A percentile compares a stretch with the other conserved stretches of the same genome.
phyloP scores from a whole-genome alignment of 2,113 vertebrate genomes.

The Pardalotus punctatus region DNA sequence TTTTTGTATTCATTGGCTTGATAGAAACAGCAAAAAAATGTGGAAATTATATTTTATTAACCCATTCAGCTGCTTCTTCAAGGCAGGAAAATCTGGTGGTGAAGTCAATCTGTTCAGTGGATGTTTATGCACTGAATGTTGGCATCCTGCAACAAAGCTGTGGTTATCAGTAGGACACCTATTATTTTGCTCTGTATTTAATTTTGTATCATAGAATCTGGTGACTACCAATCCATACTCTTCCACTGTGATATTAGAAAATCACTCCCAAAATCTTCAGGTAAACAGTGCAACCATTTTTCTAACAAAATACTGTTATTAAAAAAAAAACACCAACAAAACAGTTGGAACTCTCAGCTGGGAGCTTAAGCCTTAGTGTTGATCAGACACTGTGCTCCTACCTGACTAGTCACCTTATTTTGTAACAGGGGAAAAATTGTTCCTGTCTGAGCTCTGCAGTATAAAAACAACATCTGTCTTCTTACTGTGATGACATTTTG shows the following conservation, averaged over 20 bases:
- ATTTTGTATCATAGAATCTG: neutral
- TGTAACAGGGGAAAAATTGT: neutral
- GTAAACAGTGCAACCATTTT: neutral
- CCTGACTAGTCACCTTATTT: neutral
- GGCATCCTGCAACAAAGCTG: neutral
- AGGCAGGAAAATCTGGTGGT: neutral
- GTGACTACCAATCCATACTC: neutral
- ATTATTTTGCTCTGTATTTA: neutral
- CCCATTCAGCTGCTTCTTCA: neutral
- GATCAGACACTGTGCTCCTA: neutral
- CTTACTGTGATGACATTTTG: neutral
- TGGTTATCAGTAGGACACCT: neutral
- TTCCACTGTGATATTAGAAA: accelerated
- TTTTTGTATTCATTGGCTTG: neutral
- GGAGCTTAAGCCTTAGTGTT: neutral
- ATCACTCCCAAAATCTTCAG: neutral
- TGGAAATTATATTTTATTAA: neutral
- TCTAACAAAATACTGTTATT: neutral
- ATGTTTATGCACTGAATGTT: neutral
- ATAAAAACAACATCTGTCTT: neutral
- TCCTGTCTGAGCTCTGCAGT: neutral
- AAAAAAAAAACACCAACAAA: neutral
- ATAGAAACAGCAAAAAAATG: neutral
- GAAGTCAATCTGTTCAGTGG: neutral
- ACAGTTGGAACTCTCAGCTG: neutral